These are phyloP conservation scores for Xiphorhynchus elegans DNA, from an alignment of 2,113 vertebrate species.

Conservation along the genomic window DNA sequence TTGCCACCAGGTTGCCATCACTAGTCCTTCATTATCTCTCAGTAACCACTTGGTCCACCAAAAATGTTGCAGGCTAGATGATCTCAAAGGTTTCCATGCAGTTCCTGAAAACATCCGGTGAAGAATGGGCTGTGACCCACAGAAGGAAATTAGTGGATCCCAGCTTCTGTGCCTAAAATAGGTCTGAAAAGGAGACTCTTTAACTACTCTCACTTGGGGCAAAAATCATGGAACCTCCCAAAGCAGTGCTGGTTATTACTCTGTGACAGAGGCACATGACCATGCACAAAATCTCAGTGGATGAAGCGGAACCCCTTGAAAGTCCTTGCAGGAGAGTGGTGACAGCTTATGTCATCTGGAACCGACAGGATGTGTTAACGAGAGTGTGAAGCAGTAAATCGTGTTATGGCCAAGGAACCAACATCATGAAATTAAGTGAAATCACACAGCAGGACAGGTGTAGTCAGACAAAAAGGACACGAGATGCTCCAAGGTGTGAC, in stretches of 20 bases:
- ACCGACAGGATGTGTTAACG: background rate
- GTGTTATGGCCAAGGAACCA: background rate
- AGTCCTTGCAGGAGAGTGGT: background rate
- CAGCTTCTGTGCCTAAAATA: background rate
- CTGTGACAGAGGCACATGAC: background rate
- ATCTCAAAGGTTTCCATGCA: background rate
- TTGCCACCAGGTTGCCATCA: background rate
- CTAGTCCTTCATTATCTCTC: background rate
- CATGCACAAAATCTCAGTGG: background rate
- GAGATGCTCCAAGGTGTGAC: background rate
- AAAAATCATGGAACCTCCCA: background rate
- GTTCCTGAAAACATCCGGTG: background rate
- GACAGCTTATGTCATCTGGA: background rate
- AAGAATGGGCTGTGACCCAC: background rate
- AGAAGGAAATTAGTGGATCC: background rate
- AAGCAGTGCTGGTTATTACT: background rate
- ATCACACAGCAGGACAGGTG: background rate
- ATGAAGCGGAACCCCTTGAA: background rate
- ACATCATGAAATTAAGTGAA: background rate
- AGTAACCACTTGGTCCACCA: background rate
- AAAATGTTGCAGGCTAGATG: background rate
- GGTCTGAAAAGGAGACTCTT: background rate
- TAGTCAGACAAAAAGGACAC: background rate
- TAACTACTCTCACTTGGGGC: background rate
- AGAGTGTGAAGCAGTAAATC: accelerated